Evolutionary conservation across 2,113 vertebrate genomes (phyloP).

Genomic region (Enhydra lutris): DNA sequence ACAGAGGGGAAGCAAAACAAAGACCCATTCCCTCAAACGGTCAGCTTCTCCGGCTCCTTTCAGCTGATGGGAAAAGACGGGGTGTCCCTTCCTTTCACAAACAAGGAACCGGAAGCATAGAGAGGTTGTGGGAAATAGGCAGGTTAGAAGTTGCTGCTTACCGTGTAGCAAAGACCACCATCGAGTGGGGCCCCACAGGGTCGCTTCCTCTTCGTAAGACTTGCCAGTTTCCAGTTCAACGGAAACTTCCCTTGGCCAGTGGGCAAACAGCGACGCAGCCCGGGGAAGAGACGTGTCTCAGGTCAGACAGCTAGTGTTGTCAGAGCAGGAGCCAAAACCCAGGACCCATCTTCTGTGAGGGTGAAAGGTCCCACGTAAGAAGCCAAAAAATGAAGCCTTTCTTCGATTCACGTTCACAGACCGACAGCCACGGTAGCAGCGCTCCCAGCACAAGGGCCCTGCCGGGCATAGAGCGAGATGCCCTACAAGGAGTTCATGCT

Average conservation of each 20-base stretch:
- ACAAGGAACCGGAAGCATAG: background rate
- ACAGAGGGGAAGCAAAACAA: rapidly evolving
- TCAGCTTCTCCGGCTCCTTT: background rate
- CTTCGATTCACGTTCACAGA: background rate
- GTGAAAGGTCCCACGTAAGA: background rate
- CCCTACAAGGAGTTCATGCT: background rate
- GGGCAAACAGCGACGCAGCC: background rate
- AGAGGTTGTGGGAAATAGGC: background rate
- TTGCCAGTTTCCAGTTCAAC: background rate
- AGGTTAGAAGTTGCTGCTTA: background rate
- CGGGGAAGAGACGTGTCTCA: background rate
- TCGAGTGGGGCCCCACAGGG: background rate
- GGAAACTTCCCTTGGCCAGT: background rate
- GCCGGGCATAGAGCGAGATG: background rate
- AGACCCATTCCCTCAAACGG: background rate
- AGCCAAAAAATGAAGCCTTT: background rate
- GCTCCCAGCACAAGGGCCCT: no score
- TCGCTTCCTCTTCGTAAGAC: background rate
- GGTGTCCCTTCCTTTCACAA: background rate
- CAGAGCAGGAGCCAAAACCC: background rate
- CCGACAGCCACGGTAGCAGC: no score
- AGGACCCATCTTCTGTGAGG: background rate
- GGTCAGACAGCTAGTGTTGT: background rate
- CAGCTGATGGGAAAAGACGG: background rate
- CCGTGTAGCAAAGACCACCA: background rate